Conservation (phyloP, 2,888 invertebrate genomes). For the Proisotoma minuta region DNA sequence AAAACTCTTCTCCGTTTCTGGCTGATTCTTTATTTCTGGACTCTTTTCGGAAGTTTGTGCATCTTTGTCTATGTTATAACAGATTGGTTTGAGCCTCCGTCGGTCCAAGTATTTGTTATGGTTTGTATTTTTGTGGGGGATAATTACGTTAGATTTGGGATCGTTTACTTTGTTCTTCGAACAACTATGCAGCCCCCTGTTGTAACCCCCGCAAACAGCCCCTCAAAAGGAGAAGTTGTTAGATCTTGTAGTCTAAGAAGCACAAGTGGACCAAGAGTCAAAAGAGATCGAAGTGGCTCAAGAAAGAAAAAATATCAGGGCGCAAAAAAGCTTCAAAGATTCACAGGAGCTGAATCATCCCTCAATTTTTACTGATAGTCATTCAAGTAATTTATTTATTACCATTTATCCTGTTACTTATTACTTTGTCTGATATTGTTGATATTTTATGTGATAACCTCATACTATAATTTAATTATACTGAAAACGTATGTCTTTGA, state of each 20-base stretch:
- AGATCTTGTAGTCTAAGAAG: constrained; percentile 26
- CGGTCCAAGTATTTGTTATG: constrained; percentile 22
- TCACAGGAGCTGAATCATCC: too few species aligned
- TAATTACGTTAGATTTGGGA: constrained; percentile 24
- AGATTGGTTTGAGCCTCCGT: constrained; percentile 31
- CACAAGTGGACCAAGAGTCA: constrained; percentile 15
- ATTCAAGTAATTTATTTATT: too few species aligned
- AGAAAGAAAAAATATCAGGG: background rate
- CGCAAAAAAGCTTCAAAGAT: background rate
- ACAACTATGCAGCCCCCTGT: constrained; percentile 19
- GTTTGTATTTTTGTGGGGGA: constrained; percentile 21
- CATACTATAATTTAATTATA: too few species aligned
- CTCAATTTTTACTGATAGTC: too few species aligned
- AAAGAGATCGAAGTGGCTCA: background rate
- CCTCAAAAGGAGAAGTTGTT: constrained; percentile 1
- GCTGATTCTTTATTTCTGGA: constrained; percentile 35
- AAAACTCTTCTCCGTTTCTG: constrained; percentile 34
- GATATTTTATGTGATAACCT: too few species aligned
- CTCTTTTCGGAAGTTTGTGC: constrained; percentile 27
- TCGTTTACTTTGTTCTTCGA: constrained; percentile 32
- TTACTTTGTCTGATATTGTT: too few species aligned
- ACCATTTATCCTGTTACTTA: too few species aligned
- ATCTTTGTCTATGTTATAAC: constrained; percentile 22
- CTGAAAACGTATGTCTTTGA: too few species aligned
- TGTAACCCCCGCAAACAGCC: background rate